phyloP scores from a whole-genome alignment of 2,888 invertebrate genomes.

The Sympetrum striolatum region DNA sequence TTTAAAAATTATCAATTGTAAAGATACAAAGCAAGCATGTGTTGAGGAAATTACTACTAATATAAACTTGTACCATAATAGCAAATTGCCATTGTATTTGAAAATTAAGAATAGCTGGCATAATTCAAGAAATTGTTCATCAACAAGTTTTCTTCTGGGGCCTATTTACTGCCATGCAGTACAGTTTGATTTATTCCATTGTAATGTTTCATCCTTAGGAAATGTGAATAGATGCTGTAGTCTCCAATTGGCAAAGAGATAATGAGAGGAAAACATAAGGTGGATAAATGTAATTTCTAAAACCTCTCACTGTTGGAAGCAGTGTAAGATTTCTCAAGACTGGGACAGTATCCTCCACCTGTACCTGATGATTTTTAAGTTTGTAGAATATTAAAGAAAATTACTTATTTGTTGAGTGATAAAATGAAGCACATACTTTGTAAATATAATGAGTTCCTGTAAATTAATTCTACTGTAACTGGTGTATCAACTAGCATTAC shows the following conservation, averaged over 20 bases:
- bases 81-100: background rate
- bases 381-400: background rate
- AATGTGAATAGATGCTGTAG: background rate
- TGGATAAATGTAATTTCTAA: background rate
- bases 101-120: background rate
- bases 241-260: background rate
- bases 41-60: background rate
- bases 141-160: background rate
- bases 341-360: slow-evolving; percentile 38
- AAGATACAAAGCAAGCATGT: background rate
- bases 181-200: background rate
- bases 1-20: background rate
- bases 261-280: background rate
- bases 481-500: background rate
- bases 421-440: background rate
- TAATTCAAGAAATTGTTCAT: background rate
- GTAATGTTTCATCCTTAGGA: background rate
- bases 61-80: background rate
- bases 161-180: slow-evolving; percentile 34
- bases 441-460: slow-evolving; percentile 35
- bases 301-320: background rate
- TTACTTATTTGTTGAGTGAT: slow-evolving; percentile 13
- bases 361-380: slow-evolving; percentile 42
- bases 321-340: slow-evolving; percentile 19
- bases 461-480: slow-evolving; percentile 1